Percentiles rank a stretch among this genome's conserved stretches.
phyloP scores from a whole-genome alignment of 2,797 vertebrate species.

The Bovichtus diacanthus region DNA sequence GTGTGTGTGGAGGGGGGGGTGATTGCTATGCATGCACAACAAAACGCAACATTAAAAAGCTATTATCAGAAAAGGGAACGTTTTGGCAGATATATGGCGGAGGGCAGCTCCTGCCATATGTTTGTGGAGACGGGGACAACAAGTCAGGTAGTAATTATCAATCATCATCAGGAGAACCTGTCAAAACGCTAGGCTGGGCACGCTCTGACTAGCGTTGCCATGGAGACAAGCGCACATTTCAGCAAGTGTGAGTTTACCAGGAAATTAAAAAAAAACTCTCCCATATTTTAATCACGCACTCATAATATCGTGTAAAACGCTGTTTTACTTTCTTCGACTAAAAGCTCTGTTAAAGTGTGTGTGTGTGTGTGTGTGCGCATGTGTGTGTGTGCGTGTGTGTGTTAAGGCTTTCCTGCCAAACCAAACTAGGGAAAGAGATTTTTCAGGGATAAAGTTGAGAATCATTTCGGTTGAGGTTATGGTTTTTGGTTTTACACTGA shows the following conservation, averaged over 20 bases:
- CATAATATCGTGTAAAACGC: constrained; percentile 59
- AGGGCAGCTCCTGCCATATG: constrained; percentile 80
- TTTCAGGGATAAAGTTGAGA: constrained; percentile 35
- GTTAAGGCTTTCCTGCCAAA: constrained; percentile 50
- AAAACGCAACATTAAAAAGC: constrained; percentile 84
- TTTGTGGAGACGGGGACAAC: constrained; percentile 77
- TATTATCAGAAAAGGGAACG: constrained; percentile 81
- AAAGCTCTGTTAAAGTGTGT: not conserved
- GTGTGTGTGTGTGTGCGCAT: not conserved
- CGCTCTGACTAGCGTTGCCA: constrained; percentile 76
- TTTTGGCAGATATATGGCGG: constrained; percentile 76
- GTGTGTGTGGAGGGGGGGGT: not conserved
- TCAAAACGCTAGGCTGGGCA: constrained; percentile 72
- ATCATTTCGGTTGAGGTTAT: constrained; percentile 60
- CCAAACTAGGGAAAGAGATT: constrained; percentile 30
- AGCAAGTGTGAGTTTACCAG: constrained; percentile 75
- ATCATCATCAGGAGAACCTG: constrained; percentile 82
- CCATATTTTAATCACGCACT: constrained; percentile 70
- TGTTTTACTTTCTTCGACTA: constrained; percentile 33
- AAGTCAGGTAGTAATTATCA: constrained; percentile 85
- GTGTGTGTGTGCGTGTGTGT: constrained; percentile 9
- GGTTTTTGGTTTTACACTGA: constrained; percentile 55
- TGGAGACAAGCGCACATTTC: constrained; percentile 81
- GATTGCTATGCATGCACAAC: constrained; percentile 68
- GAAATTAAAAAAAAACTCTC: constrained; percentile 77